A percentile compares a stretch with the other conserved stretches of the same genome.
These are phyloP conservation scores for Cyprinodon brontotheroides DNA, from an alignment of 2,113 vertebrate species.

Conservation along the genomic window DNA sequence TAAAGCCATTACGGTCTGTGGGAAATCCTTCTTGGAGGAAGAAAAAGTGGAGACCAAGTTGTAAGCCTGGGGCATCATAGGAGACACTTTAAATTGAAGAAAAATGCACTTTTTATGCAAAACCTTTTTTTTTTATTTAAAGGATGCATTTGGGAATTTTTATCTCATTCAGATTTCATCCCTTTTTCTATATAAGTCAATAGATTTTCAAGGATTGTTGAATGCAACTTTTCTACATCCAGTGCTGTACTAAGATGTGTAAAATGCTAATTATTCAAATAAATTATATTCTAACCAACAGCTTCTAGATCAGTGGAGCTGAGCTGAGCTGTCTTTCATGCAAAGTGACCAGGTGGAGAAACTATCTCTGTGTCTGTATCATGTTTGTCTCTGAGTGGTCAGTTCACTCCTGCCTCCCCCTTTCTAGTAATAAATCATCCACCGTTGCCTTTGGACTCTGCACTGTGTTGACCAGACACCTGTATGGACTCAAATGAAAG, in stretches of 20 bases:
- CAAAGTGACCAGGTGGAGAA: too few species aligned
- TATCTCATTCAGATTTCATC: background rate
- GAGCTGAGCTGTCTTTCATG: background rate
- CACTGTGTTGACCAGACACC: conserved; percentile 11
- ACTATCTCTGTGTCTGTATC: conserved; percentile 11
- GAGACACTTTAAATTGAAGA: background rate
- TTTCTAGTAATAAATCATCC: conserved; percentile 32
- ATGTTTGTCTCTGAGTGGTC: conserved; percentile 18
- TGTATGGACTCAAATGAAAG: conserved; percentile 9
- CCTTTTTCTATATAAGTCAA: background rate
- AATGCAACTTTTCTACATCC: background rate
- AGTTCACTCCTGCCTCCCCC: background rate
- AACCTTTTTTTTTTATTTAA: background rate
- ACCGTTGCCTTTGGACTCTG: conserved; percentile 8
- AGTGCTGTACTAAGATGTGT: background rate
- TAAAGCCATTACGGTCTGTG: conserved; percentile 61
- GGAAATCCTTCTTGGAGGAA: conserved; percentile 38
- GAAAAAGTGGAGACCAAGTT: conserved; percentile 60
- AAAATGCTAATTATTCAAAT: background rate
- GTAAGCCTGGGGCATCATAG: conserved; percentile 20
- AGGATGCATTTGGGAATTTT: background rate
- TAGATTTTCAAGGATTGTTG: background rate
- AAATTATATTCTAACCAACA: too few species aligned
- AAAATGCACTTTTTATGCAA: background rate
- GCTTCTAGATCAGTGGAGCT: background rate